Conservation (phyloP, 2,797 vertebrate genomes). For the Myotis vivesi region DNA sequence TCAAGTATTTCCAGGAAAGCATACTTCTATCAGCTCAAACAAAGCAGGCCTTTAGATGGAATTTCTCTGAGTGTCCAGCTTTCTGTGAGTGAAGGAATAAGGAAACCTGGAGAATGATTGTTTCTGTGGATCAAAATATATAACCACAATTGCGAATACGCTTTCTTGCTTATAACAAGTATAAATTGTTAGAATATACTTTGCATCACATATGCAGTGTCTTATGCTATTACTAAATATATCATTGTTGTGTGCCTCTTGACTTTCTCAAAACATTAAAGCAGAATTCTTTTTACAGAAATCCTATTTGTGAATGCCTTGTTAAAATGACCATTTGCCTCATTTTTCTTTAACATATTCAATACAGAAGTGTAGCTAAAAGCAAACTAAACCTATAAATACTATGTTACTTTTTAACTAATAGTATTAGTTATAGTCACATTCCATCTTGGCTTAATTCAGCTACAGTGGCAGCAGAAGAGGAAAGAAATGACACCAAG, state of each 20-base stretch:
- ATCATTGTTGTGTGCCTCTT: constrained; percentile 8
- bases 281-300: background rate
- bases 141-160: background rate
- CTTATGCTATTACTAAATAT: background rate
- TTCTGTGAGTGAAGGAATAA: background rate
- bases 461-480: background rate
- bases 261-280: constrained; percentile 26
- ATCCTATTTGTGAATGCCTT: background rate
- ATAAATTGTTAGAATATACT: background rate
- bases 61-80: background rate
- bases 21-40: background rate
- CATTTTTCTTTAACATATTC: constrained; percentile 11
- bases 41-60: background rate
- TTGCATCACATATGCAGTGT: background rate
- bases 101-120: background rate
- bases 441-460: constrained; percentile 11
- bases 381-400: constrained; percentile 14
- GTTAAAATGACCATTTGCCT: constrained; percentile 35
- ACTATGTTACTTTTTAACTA: background rate
- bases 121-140: background rate
- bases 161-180: background rate
- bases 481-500: constrained; percentile 52
- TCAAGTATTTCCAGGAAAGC: background rate
- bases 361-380: background rate
- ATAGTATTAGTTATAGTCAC: constrained; percentile 20